Evolutionary conservation across 2,113 vertebrate genomes (phyloP).

Genomic region (Euleptes europaea): DNA sequence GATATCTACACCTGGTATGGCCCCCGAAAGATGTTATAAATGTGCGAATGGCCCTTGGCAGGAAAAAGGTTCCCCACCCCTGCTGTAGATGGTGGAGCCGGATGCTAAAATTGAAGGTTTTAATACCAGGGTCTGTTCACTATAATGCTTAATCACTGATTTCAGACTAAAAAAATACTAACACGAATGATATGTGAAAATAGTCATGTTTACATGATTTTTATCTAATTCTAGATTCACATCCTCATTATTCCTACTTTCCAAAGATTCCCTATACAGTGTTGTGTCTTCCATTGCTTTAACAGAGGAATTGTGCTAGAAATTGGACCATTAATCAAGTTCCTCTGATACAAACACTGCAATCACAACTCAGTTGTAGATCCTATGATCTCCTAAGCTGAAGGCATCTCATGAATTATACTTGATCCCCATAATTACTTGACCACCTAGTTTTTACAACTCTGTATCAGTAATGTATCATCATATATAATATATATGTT

Average conservation of each 20-base stretch:
- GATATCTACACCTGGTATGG: too few species aligned
- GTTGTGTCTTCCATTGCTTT: neutral
- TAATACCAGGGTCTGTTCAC: neutral
- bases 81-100: slow-evolving; percentile 1
- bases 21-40: too few species aligned
- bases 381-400: too few species aligned
- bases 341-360: too few species aligned
- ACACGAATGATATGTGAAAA: neutral
- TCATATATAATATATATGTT: too few species aligned
- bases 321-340: neutral
- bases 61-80: too few species aligned
- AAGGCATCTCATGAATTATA: neutral
- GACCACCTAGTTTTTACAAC: too few species aligned
- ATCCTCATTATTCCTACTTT: neutral
- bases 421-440: too few species aligned
- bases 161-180: neutral
- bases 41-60: too few species aligned
- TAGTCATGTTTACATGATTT: neutral
- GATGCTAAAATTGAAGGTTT: slow-evolving; percentile 24
- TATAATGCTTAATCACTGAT: neutral
- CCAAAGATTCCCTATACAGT: neutral
- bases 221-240: neutral
- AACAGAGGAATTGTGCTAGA: neutral
- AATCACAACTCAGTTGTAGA: too few species aligned
- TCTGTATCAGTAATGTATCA: too few species aligned